Evolutionary conservation across 2,113 vertebrate species (phyloP), one percentile per base, ranked within the genome.

Genomic region (Spea multiplicata): DNA sequence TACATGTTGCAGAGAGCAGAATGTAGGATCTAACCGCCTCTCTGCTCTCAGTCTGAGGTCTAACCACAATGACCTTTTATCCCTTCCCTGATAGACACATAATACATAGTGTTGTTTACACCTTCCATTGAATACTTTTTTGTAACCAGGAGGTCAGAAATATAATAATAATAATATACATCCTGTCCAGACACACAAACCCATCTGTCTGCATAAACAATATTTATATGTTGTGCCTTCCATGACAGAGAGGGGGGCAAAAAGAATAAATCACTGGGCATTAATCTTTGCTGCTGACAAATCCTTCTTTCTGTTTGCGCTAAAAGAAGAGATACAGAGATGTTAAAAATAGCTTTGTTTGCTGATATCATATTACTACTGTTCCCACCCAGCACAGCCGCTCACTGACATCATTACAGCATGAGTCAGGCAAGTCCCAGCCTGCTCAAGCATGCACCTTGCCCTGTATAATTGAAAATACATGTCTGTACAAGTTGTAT

Each of bases 391-490:
- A 73, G 76, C 70, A 62, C 73, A 74, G 59, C 61, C 47, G 66
- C 10, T 66, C 5, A 45, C 80, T 88, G 88, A 88, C 84, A 85
- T 90, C 89, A 88, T 0, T 66, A 44, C 61, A 46, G 69, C 1
- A 66, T 66, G 0, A 81, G 52, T 76, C 76, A 77, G 84, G 78
- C 88, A 87, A 84, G 86, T 75, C 83, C 50, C 84, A 81, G 83
- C 88, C 84, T 85, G 86, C 83, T 83, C 83, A 76, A 86, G 81
- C 89, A 87, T 85, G 88, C 81, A 86, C 79, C 70, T 79, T 79
- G 76, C 62, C 69, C 76, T 79, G 2, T 6, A 14, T 55, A 48
- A 62, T 53, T 17, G 66, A 47, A 61, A 48, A 12, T 72, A 55
- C 76, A 66, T 79, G 76, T 73, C 76, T 14, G 69, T 55, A 72